phyloP scores from a whole-genome alignment of 2,888 invertebrate species.

The Keiferia lycopersicella region DNA sequence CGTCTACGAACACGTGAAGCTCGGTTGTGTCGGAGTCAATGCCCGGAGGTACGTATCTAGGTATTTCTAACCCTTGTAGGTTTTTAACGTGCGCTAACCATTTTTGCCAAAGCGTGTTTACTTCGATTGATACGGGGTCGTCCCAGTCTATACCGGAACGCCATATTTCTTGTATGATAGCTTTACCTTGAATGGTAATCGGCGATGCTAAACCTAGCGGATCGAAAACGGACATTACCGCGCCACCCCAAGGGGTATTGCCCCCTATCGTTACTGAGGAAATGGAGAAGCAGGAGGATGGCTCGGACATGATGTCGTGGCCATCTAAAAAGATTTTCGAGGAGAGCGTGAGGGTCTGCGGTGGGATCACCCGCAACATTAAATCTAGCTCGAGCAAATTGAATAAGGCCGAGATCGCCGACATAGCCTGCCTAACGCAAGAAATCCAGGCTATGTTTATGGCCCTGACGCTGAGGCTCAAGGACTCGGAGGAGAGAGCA shows the following conservation, averaged over 20 bases:
- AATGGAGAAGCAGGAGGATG: background rate
- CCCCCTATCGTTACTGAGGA: background rate
- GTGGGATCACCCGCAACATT: background rate
- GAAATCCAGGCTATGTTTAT: background rate
- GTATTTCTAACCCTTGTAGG: too few relatives aligned
- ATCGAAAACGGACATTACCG: too few relatives aligned
- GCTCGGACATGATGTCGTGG: background rate
- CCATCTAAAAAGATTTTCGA: background rate
- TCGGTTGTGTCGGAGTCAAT: too few relatives aligned
- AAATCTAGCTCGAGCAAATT: background rate
- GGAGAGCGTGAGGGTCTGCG: background rate
- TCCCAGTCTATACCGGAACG: too few relatives aligned
- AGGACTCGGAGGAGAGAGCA: background rate
- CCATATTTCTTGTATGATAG: too few relatives aligned
- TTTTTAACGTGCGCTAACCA: too few relatives aligned
- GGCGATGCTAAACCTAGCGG: too few relatives aligned
- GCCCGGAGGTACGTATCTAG: too few relatives aligned
- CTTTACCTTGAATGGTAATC: too few relatives aligned
- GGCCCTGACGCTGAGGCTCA: background rate
- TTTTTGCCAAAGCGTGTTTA: too few relatives aligned
- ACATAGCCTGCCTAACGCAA: background rate
- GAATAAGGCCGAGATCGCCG: slow-evolving; percentile 7
- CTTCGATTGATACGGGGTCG: too few relatives aligned
- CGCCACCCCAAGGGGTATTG: background rate
- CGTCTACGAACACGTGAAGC: too few relatives aligned